Evolutionary conservation across 2,888 invertebrate genomes (phyloP).

Genomic region (Prenolepis imparis): DNA sequence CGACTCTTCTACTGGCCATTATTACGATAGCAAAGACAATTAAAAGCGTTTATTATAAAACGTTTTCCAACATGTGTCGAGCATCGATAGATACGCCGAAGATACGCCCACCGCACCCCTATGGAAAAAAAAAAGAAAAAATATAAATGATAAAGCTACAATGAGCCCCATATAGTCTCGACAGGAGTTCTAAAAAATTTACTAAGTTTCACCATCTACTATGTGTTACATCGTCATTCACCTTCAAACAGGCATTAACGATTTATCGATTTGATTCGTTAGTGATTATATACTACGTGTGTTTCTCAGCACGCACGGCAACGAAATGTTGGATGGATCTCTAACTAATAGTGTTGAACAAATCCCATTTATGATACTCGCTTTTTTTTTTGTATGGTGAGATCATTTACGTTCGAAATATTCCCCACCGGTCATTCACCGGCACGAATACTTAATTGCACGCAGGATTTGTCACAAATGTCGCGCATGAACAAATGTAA

Average conservation of each 20-base stretch:
- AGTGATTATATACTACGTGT: slow-evolving; percentile 80
- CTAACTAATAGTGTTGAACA: slow-evolving; percentile 73
- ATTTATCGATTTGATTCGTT: slow-evolving; percentile 81
- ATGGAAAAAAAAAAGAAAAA: slow-evolving; percentile 38
- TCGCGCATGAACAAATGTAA: slow-evolving; percentile 77
- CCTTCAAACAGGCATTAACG: slow-evolving; percentile 78
- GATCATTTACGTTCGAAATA: slow-evolving; percentile 67
- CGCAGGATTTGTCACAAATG: slow-evolving; percentile 76
- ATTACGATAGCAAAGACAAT: slow-evolving; percentile 63
- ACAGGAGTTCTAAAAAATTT: slow-evolving; percentile 82
- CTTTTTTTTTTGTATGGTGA: slow-evolving; percentile 56
- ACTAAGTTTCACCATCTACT: slow-evolving; percentile 83
- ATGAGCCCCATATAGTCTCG: slow-evolving; percentile 81
- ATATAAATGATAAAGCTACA: slow-evolving; percentile 82
- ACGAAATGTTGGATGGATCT: slow-evolving; percentile 74
- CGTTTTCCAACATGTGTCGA: slow-evolving; percentile 58
- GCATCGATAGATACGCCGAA: slow-evolving; percentile 54
- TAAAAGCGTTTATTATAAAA: slow-evolving; percentile 71
- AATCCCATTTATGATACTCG: slow-evolving; percentile 69
- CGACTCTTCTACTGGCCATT: slow-evolving; percentile 69
- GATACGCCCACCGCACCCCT: slow-evolving; percentile 68
- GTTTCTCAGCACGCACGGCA: slow-evolving; percentile 74
- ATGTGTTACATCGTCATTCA: slow-evolving; percentile 76
- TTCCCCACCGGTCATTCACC: slow-evolving; percentile 28
- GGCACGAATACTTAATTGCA: slow-evolving; percentile 58